Evolutionary conservation across 2,797 vertebrate species (phyloP), one percentile per base, ranked within the genome.

Genomic region (Heliangelus exortis): DNA sequence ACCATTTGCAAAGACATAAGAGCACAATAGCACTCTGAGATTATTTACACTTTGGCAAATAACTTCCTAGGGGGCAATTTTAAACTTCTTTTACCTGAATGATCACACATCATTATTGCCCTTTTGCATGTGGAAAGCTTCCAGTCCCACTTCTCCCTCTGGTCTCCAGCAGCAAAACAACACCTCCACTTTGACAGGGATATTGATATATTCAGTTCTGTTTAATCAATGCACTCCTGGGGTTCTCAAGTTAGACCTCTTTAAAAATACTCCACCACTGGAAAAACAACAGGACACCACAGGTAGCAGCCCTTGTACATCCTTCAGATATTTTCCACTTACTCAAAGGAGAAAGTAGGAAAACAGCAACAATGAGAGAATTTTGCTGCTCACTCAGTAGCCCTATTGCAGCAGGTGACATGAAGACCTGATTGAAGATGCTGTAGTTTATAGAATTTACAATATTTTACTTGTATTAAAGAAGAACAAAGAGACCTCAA

Each of bases 221-320:
- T 71, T 90, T 59, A 93, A 82, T 88, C 95, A 89, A 81, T 86
- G 78, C 26, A 21, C 9, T 81, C 47, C 76, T 82, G 71, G 36
- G 12, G 33, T 74, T 89, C 75, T 63, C 66, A 77, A 33, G 18
- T 43, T 76, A 92, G 80, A 79, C 50, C 28, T 66, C 87, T 94
- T 93, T 84, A 53, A 92, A 94, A 93, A 63, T 67, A 62, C 54
- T 84, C 63, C 36, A 84, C 31, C 69, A 87, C 71, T 73, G 92
- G 75, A 69, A 81, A 67, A 93, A 83, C 29, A 89, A 61, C 58
- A 63, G 45, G 84, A 31, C 51, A 31, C 45, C 87, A 48, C 53
- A 90, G 67, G 76, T 92, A 92, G 34, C 68, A 80, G 66, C 43
- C n/a, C 68, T 66, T 51, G 53, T 36, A 63, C 16, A 63, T 66